Conservation (phyloP, 2,888 invertebrate species). For the Spilosoma lubricipeda region DNA sequence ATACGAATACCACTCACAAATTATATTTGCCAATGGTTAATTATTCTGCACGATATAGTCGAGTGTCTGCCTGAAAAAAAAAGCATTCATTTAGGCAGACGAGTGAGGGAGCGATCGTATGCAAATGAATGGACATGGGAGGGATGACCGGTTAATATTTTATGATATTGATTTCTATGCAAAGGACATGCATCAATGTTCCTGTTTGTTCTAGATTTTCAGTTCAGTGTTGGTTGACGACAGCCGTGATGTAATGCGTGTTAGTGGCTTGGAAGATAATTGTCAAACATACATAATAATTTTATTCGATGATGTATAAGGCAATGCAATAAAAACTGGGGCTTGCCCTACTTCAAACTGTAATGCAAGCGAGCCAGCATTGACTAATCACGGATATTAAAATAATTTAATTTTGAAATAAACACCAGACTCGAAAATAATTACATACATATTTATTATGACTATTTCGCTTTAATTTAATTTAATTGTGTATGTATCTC, state of each 20-base stretch:
- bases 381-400: slow-evolving; percentile 13
- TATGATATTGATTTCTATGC: neutral
- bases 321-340: slow-evolving; percentile 21
- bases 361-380: slow-evolving; percentile 1
- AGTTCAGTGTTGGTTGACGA: neutral
- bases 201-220: neutral
- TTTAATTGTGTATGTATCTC: neutral
- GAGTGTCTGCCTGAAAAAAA: neutral
- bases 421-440: neutral
- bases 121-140: neutral
- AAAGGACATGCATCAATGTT: neutral
- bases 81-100: neutral
- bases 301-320: neutral
- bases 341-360: slow-evolving; percentile 7
- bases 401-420: slow-evolving; percentile 3
- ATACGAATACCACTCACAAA: neutral
- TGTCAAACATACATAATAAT: neutral
- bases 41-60: neutral
- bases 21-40: neutral
- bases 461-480: neutral
- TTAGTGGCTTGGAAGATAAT: neutral
- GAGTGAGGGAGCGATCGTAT: neutral
- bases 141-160: neutral
- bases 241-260: neutral
- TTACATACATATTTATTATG: neutral